These are phyloP conservation scores for Chionis minor DNA, from an alignment of 2,113 vertebrate species.

Conservation along the genomic window DNA sequence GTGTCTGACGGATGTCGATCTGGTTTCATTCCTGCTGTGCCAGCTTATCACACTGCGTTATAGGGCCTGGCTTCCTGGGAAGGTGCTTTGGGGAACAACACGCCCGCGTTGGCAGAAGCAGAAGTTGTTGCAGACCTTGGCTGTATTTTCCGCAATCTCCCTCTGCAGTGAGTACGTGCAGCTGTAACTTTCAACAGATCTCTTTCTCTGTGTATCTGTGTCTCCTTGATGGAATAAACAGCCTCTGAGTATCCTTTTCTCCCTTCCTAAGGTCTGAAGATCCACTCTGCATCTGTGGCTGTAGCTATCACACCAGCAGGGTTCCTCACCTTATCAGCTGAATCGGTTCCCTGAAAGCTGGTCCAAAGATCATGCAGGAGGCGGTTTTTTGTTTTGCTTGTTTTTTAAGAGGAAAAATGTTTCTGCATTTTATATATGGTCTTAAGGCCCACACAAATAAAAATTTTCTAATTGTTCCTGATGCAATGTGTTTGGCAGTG, in stretches of 20 bases:
- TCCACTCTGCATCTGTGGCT: background rate
- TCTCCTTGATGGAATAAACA: background rate
- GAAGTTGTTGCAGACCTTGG: background rate
- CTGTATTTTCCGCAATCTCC: background rate
- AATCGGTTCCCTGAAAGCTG: background rate
- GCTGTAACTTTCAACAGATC: background rate
- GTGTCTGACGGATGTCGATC: background rate
- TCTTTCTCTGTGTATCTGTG: background rate
- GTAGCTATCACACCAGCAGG: background rate
- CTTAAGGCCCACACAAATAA: conserved; percentile 3
- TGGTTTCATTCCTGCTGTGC: background rate
- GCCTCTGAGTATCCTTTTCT: background rate
- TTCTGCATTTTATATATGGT: conserved; percentile 10
- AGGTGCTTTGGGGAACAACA: background rate
- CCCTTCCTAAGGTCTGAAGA: background rate
- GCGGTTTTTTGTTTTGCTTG: background rate
- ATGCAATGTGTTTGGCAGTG: conserved; percentile 35
- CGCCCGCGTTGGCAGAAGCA: accelerated
- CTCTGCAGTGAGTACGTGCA: accelerated
- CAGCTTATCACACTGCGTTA: background rate
- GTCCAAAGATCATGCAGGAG: background rate
- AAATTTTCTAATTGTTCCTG: conserved; percentile 23
- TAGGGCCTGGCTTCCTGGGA: background rate
- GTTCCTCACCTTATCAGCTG: background rate
- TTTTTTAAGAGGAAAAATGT: background rate